phyloP scores from a whole-genome alignment of 2,888 invertebrate genomes.

The Fabriciana adippe region DNA sequence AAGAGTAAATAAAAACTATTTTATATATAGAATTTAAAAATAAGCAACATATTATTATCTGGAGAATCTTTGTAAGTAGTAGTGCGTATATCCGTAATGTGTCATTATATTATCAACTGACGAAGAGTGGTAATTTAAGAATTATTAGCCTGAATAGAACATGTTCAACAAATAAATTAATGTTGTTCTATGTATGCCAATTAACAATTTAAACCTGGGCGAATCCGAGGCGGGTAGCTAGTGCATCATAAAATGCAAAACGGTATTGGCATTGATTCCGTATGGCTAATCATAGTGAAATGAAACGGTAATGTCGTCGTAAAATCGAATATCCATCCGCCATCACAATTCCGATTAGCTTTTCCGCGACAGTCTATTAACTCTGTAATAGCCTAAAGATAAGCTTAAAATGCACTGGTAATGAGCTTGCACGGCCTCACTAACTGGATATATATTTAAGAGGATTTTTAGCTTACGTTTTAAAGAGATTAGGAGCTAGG shows the following conservation, averaged over 20 bases:
- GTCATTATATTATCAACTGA: no score
- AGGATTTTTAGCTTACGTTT: constrained; percentile 43
- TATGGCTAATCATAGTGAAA: constrained; percentile 26
- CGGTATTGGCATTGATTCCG: constrained; percentile 12
- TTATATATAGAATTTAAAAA: no score
- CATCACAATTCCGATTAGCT: constrained; percentile 36
- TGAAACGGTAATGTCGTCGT: constrained; percentile 36
- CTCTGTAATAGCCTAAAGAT: constrained; percentile 44
- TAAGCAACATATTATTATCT: no score
- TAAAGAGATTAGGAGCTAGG: constrained; percentile 33
- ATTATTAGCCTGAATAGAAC: no score
- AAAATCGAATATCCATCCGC: constrained; percentile 40
- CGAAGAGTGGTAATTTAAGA: no score
- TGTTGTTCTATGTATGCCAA: no score
- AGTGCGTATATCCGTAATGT: no score
- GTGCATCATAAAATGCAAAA: constrained; percentile 14
- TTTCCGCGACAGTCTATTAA: constrained; percentile 40
- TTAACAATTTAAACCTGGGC: no score
- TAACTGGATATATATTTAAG: constrained; percentile 47
- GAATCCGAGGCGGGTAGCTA: not conserved
- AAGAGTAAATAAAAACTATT: no score
- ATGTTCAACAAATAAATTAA: no score
- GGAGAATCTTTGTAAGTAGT: no score
- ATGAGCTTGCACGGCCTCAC: constrained; percentile 55
- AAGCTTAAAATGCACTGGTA: constrained; percentile 56